phyloP scores from a whole-genome alignment of 2,113 vertebrate genomes.

The Periophthalmodon schlosseri region DNA sequence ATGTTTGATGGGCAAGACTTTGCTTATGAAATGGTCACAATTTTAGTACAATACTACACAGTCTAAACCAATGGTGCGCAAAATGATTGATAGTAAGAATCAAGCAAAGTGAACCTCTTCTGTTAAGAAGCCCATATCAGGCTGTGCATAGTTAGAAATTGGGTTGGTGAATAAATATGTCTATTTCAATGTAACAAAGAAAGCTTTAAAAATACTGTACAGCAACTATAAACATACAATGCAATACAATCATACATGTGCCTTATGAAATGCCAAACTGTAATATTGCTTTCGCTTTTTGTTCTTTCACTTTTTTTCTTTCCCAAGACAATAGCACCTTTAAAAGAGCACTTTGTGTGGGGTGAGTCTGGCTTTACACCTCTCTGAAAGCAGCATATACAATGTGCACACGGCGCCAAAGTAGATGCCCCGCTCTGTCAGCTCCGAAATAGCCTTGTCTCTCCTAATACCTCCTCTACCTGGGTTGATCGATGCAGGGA shows the following conservation, averaged over 20 bases:
- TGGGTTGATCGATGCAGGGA: constrained; percentile 61
- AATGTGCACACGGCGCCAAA: constrained; percentile 35
- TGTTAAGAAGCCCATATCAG: too few relatives aligned
- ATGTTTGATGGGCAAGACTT: not conserved
- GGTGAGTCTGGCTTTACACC: constrained; percentile 2
- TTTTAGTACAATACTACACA: not conserved
- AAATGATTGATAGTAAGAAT: not conserved
- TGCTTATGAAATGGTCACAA: not conserved
- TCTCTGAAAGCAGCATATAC: constrained; percentile 23
- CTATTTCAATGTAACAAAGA: too few relatives aligned
- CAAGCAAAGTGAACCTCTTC: too few relatives aligned
- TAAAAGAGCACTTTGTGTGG: constrained; percentile 14
- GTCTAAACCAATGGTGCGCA: not conserved
- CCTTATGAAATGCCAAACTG: too few relatives aligned
- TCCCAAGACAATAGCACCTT: constrained; percentile 10
- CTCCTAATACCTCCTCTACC: constrained; percentile 45
- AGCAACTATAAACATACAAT: too few relatives aligned
- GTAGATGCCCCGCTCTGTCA: constrained; percentile 53
- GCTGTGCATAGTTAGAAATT: too few relatives aligned
- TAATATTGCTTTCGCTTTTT: not conserved
- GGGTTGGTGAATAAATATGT: too few relatives aligned
- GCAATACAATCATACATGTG: too few relatives aligned
- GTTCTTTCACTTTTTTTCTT: not conserved
- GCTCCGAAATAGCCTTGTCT: constrained; percentile 61
- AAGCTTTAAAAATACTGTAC: too few relatives aligned